Evolutionary conservation across 2,113 vertebrate species (phyloP).

Genomic region (Apus apus): DNA sequence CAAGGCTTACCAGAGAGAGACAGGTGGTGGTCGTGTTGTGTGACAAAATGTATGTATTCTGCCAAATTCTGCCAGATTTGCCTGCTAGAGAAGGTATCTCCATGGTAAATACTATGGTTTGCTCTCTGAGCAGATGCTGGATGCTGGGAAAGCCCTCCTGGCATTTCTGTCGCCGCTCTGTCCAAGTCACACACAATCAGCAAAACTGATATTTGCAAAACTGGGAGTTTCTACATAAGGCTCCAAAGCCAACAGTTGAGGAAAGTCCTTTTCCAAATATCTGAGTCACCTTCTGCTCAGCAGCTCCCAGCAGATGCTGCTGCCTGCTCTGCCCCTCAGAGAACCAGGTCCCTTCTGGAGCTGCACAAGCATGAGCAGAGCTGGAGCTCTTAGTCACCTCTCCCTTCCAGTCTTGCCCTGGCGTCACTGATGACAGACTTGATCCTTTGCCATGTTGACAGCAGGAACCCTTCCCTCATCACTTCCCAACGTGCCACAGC

Average conservation of each 20-base stretch:
- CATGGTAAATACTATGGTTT: neutral
- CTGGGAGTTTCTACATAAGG: neutral
- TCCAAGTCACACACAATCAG: neutral
- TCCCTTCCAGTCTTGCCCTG: neutral
- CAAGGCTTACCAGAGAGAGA: neutral
- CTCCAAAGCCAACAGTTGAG: neutral
- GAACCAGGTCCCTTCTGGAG: neutral
- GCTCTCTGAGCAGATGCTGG: neutral
- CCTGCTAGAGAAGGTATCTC: neutral
- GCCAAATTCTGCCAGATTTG: neutral
- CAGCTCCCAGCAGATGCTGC: neutral
- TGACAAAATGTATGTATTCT: neutral
- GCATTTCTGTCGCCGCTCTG: neutral
- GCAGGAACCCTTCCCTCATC: conserved; percentile 45
- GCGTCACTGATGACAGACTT: neutral
- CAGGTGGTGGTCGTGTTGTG: fast-evolving
- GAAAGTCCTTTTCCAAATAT: neutral
- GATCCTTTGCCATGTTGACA: neutral
- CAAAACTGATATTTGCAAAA: neutral
- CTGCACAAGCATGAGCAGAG: neutral
- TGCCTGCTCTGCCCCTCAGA: fast-evolving
- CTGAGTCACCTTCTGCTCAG: conserved; percentile 5
- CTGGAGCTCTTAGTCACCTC: conserved; percentile 24
- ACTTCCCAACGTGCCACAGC: neutral
- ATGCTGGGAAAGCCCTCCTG: neutral